These are phyloP conservation scores for Neogobius melanostomus DNA, from an alignment of 2,113 vertebrate genomes.

Conservation along the genomic window DNA sequence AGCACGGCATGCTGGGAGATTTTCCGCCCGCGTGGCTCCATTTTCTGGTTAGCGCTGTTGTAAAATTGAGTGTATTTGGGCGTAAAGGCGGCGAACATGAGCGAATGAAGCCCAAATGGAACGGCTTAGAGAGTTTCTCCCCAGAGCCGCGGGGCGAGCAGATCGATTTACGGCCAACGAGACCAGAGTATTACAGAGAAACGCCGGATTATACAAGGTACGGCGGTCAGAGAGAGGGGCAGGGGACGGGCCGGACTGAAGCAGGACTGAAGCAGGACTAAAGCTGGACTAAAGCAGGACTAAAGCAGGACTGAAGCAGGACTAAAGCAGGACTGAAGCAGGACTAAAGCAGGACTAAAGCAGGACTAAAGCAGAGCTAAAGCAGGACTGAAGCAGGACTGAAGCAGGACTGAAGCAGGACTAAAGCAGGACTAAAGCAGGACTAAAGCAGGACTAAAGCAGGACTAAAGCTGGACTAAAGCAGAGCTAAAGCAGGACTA, in stretches of 20 bases:
- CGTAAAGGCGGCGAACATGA: constrained; percentile 65
- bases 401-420: too few relatives aligned
- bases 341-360: too few relatives aligned
- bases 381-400: too few relatives aligned
- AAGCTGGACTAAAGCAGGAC: too few relatives aligned
- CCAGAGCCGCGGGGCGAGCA: not conserved
- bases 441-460: too few relatives aligned
- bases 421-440: too few relatives aligned
- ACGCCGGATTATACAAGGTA: not conserved
- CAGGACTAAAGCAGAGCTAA: too few relatives aligned
- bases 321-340: too few relatives aligned
- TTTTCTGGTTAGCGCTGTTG: constrained; percentile 68
- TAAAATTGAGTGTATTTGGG: constrained; percentile 70
- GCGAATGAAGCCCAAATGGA: constrained; percentile 29
- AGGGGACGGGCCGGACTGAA: not conserved
- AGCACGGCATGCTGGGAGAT: constrained; percentile 59
- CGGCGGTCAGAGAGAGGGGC: not conserved
- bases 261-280: too few relatives aligned
- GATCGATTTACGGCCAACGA: constrained; percentile 2
- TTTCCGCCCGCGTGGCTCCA: constrained; percentile 62
- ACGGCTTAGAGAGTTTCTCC: constrained; percentile 1
- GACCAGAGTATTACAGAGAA: not conserved
- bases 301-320: too few relatives aligned
- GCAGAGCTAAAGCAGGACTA: too few relatives aligned
- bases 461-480: too few relatives aligned